A percentile compares a stretch with the other conserved stretches of the same genome.
Evolutionary conservation across 53 echinoderm and acorn worm genomes (phyloP).

Genomic region (Echinarachnius parma): DNA sequence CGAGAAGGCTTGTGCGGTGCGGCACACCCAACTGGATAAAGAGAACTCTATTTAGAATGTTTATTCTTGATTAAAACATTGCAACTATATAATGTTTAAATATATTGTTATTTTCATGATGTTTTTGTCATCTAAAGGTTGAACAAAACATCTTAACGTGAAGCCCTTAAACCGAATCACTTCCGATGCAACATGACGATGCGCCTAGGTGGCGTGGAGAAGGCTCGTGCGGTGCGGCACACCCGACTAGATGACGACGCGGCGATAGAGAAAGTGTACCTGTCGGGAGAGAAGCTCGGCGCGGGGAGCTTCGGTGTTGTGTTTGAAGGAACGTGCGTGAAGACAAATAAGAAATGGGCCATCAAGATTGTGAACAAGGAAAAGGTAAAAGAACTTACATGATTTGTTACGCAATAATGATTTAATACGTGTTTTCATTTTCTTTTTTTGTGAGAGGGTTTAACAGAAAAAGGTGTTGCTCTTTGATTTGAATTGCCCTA

Average conservation of each 20-base stretch:
- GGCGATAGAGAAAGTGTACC: slow-evolving; percentile 80
- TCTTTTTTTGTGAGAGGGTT: no score
- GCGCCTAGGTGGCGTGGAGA: slow-evolving; percentile 43
- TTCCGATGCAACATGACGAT: slow-evolving; percentile 29
- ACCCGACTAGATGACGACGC: slow-evolving; percentile 91
- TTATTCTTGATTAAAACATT: no score
- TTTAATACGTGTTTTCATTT: no score
- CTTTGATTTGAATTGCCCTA: no score
- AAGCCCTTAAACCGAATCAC: no score
- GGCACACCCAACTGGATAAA: slow-evolving; percentile 87
- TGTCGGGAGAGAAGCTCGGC: slow-evolving; percentile 76
- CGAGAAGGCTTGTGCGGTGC: slow-evolving; percentile 56
- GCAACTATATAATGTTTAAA: no score
- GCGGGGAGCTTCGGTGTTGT: slow-evolving; percentile 95
- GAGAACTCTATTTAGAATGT: slow-evolving; percentile 77
- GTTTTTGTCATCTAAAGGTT: no score
- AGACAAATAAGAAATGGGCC: slow-evolving; percentile 83
- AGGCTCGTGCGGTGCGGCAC: slow-evolving; percentile 65
- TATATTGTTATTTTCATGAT: no score
- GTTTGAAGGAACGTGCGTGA: slow-evolving; percentile 66
- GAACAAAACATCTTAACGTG: no score
- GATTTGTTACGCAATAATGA: no score
- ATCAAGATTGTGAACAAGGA: slow-evolving; percentile 97
- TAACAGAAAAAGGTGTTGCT: no score
- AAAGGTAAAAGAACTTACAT: slow-evolving; percentile 54